Evolutionary conservation across 37 sponge, comb jelly and placozoan species (phyloP).

Genomic region (Aphrocallistes beatrix): DNA sequence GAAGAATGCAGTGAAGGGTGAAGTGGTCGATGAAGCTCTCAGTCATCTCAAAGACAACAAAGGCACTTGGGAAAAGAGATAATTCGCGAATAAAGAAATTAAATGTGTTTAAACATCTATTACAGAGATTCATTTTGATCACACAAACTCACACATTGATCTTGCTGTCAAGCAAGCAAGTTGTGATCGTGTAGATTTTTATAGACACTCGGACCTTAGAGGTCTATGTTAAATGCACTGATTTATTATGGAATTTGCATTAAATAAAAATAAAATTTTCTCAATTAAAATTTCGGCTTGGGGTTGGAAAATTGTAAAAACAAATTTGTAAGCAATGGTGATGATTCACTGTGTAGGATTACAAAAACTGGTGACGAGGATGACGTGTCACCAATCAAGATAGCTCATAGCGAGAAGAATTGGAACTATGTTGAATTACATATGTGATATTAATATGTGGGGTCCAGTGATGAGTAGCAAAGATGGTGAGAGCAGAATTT

Average conservation of each 20-base stretch:
- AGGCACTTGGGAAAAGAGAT: not conserved
- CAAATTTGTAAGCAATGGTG: no score
- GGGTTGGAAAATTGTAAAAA: no score
- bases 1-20: slow-evolving; percentile 17
- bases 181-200: not conserved
- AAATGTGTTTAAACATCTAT: slow-evolving; percentile 6
- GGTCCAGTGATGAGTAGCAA: no score
- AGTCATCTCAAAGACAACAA: not conserved
- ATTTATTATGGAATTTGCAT: slow-evolving; percentile 15
- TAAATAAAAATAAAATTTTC: not conserved
- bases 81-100: not conserved
- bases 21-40: not conserved
- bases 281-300: not conserved
- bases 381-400: not conserved
- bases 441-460: no score
- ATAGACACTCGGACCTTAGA: slow-evolving; percentile 17
- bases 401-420: no score
- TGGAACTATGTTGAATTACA: no score
- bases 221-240: slow-evolving; percentile 20
- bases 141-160: not conserved
- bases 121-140: slow-evolving; percentile 12
- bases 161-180: not conserved
- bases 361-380: no score
- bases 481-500: no score
- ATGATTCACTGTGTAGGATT: no score